phyloP scores from a whole-genome alignment of 2,797 vertebrate genomes.

The Arnoldichthys spilopterus region DNA sequence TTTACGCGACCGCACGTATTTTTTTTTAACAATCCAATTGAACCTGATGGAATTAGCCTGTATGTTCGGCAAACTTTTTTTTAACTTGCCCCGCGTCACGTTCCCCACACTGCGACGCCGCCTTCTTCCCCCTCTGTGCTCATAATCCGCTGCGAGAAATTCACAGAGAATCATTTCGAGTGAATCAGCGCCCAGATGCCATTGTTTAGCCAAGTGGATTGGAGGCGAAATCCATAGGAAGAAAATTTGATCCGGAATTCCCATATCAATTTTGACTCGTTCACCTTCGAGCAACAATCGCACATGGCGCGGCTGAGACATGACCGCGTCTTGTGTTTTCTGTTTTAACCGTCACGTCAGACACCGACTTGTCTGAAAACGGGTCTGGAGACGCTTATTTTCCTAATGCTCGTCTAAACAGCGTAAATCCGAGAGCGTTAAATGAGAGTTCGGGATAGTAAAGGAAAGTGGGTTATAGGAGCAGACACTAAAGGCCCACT shows the following conservation, averaged over 20 bases:
- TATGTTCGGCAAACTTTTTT: constrained; percentile 7
- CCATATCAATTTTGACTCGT: neutral
- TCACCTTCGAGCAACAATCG: neutral
- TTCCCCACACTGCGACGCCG: neutral
- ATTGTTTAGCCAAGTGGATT: constrained; percentile 11
- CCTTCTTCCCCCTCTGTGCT: neutral
- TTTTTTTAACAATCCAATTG: constrained; percentile 10
- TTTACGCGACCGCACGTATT: neutral
- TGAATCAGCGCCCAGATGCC: constrained; percentile 20
- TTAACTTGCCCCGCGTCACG: neutral
- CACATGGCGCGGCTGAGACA: neutral
- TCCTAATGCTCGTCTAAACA: constrained; percentile 8
- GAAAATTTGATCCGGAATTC: constrained; percentile 9
- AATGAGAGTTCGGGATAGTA: constrained; percentile 37
- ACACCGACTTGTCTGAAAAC: neutral
- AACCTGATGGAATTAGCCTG: constrained; percentile 1
- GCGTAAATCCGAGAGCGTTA: constrained; percentile 32
- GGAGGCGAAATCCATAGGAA: constrained; percentile 2
- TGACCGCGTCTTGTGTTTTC: neutral
- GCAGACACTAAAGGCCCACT: constrained; percentile 34
- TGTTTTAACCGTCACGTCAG: neutral
- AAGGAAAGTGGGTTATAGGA: constrained; percentile 58
- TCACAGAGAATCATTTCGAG: neutral
- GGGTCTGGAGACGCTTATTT: neutral
- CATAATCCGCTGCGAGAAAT: neutral